A percentile compares a stretch with the other conserved stretches of the same genome.
Conservation (phyloP, 2,888 invertebrate genomes). For the Aricia artaxerxes region DNA sequence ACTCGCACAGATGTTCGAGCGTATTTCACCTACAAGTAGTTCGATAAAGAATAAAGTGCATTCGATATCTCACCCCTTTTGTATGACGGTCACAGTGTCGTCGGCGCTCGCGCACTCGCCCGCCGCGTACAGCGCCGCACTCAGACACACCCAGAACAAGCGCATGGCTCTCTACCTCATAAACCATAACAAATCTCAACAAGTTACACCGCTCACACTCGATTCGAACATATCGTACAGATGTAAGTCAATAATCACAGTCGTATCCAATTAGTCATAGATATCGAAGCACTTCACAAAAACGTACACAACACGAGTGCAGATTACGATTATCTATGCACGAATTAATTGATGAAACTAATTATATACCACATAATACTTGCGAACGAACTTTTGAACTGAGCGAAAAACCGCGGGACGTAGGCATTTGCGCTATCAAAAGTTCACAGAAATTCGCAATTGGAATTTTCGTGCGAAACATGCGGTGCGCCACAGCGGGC, state of each 20-base stretch:
- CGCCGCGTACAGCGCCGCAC: slow-evolving; percentile 36
- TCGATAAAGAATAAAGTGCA: background rate
- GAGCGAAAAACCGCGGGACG: slow-evolving; percentile 16
- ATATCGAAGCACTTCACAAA: slow-evolving; percentile 6
- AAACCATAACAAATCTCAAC: slow-evolving; percentile 9
- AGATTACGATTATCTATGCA: background rate
- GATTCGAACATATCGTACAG: background rate
- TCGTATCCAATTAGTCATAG: background rate
- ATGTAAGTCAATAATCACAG: background rate
- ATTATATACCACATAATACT: slow-evolving; percentile 28
- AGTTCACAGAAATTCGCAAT: slow-evolving; percentile 2
- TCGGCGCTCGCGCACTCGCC: slow-evolving; percentile 37
- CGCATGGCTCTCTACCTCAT: slow-evolving; percentile 1
- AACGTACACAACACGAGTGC: background rate
- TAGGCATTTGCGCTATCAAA: slow-evolving; percentile 13
- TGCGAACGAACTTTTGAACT: slow-evolving; percentile 2
- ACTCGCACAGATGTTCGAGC: background rate
- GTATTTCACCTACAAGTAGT: background rate
- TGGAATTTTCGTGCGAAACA: background rate
- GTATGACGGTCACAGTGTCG: slow-evolving; percentile 50
- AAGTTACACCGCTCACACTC: background rate
- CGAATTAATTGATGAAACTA: background rate
- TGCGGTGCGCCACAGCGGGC: background rate
- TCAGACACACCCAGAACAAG: slow-evolving; percentile 31
- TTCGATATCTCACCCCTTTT: slow-evolving; percentile 50